These are phyloP conservation scores for Sesamia nonagrioides DNA, from an alignment of 1,140 invertebrate species.

Conservation along the genomic window DNA sequence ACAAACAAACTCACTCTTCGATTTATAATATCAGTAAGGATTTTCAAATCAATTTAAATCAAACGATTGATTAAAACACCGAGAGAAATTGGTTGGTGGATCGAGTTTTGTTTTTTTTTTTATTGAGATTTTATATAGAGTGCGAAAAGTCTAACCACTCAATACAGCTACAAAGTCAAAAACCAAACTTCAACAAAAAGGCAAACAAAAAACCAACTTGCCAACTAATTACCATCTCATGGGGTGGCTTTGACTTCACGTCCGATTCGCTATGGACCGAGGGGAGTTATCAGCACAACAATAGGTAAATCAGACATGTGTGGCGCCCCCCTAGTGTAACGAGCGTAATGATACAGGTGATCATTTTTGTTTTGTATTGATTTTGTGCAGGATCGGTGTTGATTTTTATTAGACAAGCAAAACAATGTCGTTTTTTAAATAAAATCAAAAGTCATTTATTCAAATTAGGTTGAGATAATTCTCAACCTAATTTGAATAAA, in stretches of 20 bases:
- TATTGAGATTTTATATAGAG: too few species aligned
- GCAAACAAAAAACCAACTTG: background rate
- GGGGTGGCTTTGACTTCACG: conserved; percentile 55
- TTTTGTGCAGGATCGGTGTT: conserved; percentile 7
- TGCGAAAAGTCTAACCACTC: too few species aligned
- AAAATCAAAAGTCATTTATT: too few species aligned
- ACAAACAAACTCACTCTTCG: too few species aligned
- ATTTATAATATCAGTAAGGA: too few species aligned
- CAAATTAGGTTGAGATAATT: too few species aligned
- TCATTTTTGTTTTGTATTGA: conserved; percentile 11
- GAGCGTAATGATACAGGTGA: conserved; percentile 53
- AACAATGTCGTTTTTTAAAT: too few species aligned
- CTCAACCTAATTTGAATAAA: too few species aligned
- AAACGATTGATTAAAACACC: too few species aligned
- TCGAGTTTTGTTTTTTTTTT: too few species aligned
- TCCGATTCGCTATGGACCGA: conserved; percentile 48
- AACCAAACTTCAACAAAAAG: background rate
- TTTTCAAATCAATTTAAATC: too few species aligned
- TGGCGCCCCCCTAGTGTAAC: conserved; percentile 29
- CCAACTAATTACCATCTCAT: conserved; percentile 8
- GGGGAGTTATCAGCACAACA: conserved; percentile 35
- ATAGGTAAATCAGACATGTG: conserved; percentile 51
- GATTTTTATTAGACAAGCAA: background rate
- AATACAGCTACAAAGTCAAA: background rate
- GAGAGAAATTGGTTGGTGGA: too few species aligned